Percentiles rank a stretch among this genome's conserved stretches.
Evolutionary conservation across 2,888 invertebrate species (phyloP).

Genomic region (Chydorus sphaericus): DNA sequence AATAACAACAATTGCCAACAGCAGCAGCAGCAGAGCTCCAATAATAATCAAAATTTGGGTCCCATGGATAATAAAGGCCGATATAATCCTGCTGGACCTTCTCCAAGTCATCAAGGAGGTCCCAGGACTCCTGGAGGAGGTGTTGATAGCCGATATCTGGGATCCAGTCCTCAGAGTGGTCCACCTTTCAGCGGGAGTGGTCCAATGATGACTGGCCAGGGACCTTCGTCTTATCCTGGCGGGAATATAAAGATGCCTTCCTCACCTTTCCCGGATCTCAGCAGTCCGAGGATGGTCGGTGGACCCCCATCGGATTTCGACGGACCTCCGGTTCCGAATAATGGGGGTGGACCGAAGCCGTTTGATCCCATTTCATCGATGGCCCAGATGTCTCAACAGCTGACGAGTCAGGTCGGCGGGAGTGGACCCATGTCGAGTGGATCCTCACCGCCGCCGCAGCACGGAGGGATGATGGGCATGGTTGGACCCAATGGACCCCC

Average conservation of each 20-base stretch:
- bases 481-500: conserved; percentile 23
- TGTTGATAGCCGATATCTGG: conserved; percentile 15
- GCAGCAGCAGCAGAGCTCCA: conserved; percentile 3
- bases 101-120: conserved; percentile 23
- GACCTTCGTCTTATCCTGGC: conserved; percentile 10
- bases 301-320: conserved; percentile 25
- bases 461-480: conserved; percentile 28
- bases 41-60: conserved; percentile 14
- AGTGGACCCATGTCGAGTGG: conserved; percentile 10
- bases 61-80: conserved; percentile 17
- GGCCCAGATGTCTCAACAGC: conserved; percentile 86
- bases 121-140: conserved; percentile 23
- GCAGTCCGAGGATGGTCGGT: conserved; percentile 22
- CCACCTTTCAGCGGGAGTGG: conserved; percentile 26
- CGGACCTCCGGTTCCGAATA: conserved; percentile 25
- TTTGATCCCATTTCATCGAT: conserved; percentile 88
- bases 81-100: conserved; percentile 25
- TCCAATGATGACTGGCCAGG: conserved; percentile 10
- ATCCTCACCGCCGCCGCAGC: conserved; percentile 32
- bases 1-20: background rate
- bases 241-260: conserved; percentile 17
- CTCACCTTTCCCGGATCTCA: conserved; percentile 20
- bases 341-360: conserved; percentile 32
- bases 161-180: conserved; percentile 22
- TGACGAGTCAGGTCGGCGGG: conserved; percentile 42